Conservation (phyloP, 2,888 invertebrate genomes). For the Aphodius granarius region DNA sequence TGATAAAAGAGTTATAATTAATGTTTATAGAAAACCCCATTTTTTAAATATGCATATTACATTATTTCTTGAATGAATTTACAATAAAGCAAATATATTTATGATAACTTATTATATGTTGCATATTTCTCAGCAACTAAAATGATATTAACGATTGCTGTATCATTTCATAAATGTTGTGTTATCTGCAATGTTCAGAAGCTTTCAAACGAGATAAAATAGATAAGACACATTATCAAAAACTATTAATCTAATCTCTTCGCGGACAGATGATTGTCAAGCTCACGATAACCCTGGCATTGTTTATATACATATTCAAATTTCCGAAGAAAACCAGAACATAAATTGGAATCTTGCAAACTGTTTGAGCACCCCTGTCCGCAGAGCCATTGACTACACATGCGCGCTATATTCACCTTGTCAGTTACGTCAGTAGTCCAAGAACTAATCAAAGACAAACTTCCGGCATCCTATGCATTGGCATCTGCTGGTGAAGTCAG, state of each 20-base stretch:
- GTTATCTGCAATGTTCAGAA: background rate
- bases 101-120: too few species aligned
- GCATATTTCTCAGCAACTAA: background rate
- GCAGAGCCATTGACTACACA: constrained; percentile 30
- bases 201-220: background rate
- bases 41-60: background rate
- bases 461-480: constrained; percentile 26
- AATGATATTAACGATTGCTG: background rate
- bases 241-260: background rate
- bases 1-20: background rate
- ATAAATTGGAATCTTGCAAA: constrained; percentile 17
- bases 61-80: background rate
- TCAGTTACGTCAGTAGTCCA: constrained; percentile 48
- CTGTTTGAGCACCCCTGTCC: constrained; percentile 42
- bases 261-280: background rate
- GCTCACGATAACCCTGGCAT: background rate
- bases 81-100: too few species aligned
- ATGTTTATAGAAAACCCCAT: background rate
- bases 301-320: constrained; percentile 10
- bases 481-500: constrained; percentile 29
- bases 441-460: constrained; percentile 41
- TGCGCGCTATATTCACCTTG: constrained; percentile 48
- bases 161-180: background rate
- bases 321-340: background rate
- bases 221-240: background rate